These are phyloP conservation scores for Callyntrura sp. DNA, from an alignment of 2,888 invertebrate genomes.

Conservation along the genomic window DNA sequence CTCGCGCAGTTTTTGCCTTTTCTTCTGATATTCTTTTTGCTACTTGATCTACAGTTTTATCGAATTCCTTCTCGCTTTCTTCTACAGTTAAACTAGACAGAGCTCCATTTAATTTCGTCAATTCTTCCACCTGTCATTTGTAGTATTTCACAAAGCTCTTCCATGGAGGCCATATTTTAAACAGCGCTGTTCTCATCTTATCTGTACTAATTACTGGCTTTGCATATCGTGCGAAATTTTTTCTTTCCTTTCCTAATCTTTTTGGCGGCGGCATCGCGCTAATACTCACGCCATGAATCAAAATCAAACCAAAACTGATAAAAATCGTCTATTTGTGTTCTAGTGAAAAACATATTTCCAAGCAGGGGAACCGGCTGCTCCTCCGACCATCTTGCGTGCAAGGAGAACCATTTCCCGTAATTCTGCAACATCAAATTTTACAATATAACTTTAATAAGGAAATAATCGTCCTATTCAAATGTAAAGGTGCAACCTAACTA, in stretches of 20 bases:
- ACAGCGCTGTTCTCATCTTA: conserved; percentile 91
- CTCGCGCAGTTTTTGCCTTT: conserved; percentile 85
- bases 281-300: conserved; percentile 99
- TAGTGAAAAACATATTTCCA: conserved; percentile 90
- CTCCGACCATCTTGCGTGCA: conserved; percentile 96
- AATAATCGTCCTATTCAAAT: too few species aligned
- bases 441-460: too few species aligned
- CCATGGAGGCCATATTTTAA: conserved; percentile 95
- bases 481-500: too few species aligned
- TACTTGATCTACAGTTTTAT: conserved; percentile 89
- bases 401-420: conserved; percentile 88
- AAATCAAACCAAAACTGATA: conserved; percentile 99
- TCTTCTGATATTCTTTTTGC: conserved; percentile 91
- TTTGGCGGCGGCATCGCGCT: conserved; percentile 92
- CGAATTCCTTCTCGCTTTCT: conserved; percentile 89
- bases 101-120: conserved; percentile 84
- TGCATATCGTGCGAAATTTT: conserved; percentile 91
- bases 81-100: conserved; percentile 84
- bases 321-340: conserved; percentile 96
- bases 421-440: conserved; percentile 84
- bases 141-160: conserved; percentile 94
- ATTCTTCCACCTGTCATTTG: conserved; percentile 84
- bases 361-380: conserved; percentile 94
- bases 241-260: conserved; percentile 96
- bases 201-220: conserved; percentile 93